Base-by-base conservation (phyloP, 2,113 vertebrate species). In the Psilopsiagon aymara region DNA sequence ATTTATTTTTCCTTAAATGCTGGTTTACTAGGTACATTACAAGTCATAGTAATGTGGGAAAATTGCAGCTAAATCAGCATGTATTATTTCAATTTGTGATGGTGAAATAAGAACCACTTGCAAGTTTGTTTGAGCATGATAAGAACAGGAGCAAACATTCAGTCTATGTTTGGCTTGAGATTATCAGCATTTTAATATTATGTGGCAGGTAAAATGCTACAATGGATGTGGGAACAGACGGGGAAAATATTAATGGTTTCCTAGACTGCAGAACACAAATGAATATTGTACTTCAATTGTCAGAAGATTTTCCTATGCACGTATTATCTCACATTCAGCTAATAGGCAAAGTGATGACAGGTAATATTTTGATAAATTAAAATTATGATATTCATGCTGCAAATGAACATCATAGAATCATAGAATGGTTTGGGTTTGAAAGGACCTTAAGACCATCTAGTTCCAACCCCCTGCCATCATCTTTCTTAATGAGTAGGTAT, bases 141-240 rank as follows among this genome's bases (percentile, higher is more conserved):
- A 94, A 96, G 70, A 81, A 80, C 9, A 67, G n/a, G 53, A 76
- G 39, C n/a, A 83, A 95, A 95, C 53, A 85, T 70, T 90, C 41
- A 90, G 49, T 33, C 63, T 27, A 25, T 52, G 31, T 73, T 91
- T 82, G 79, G 15, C 67, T 85, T 62, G 31, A 77, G 53, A 80
- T 47, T 67, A 55, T 80, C 82, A 88, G 53, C 12, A 62, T 93
- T 94, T 91, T 29, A 63, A 29, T 80, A 59, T 53, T 80, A 41
- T 21, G 37, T 29, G 44, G 46, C 31, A 85, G 53, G 44, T 70
- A 91, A 91, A 95, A 57, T 2, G 2, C 82, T 80, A 33, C 74
- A 94, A n/a, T 46, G n/a, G 35, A 73, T 62, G 37, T 53, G 41
- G 91, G 37, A 94, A 77, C 31, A 90, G 69, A 92, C 41, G 52